Evolutionary conservation across 2,888 invertebrate species (phyloP).

Genomic region (Lasius fuliginosus): DNA sequence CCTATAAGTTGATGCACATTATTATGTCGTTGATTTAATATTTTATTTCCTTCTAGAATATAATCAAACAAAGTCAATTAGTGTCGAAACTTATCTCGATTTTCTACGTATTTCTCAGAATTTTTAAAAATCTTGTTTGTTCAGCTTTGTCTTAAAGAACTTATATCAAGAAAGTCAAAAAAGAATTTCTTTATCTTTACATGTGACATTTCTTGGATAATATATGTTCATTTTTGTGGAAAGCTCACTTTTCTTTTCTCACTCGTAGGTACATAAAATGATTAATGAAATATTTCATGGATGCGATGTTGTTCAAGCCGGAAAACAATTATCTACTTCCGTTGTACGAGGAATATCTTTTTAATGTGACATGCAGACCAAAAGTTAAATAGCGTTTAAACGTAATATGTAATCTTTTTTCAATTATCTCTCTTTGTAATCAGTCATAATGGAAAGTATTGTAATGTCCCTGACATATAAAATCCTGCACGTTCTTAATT

Average conservation of each 20-base stretch:
- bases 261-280: not conserved
- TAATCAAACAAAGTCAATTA: not conserved
- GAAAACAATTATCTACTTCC: conserved; percentile 4
- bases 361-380: not conserved
- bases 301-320: not conserved
- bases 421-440: not conserved
- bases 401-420: not conserved
- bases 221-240: not conserved
- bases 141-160: not conserved
- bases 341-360: not conserved
- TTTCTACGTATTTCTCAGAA: not conserved
- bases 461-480: not conserved
- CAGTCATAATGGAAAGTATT: not conserved
- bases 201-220: not conserved
- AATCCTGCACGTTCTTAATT: not conserved
- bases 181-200: not conserved
- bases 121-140: not conserved
- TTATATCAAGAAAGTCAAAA: not conserved
- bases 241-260: not conserved
- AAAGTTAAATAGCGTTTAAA: not conserved
- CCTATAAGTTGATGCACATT: not conserved
- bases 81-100: not conserved
- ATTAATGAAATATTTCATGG: not conserved
- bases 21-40: not conserved
- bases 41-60: not conserved